Evolutionary conservation across 2,113 vertebrate species (phyloP).

Genomic region (Centropus unirufus): DNA sequence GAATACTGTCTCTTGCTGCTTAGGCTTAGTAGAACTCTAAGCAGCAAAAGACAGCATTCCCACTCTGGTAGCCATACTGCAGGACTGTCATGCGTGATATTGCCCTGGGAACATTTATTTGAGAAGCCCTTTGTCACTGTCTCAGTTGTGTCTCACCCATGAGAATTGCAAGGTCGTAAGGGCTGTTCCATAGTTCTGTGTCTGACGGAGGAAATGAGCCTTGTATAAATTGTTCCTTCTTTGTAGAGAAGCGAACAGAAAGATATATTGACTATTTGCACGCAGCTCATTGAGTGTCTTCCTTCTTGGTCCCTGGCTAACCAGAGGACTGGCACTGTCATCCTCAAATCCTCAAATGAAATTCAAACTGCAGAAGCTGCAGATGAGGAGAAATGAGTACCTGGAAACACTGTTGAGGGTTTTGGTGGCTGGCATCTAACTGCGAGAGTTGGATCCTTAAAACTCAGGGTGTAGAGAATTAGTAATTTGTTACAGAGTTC

Average conservation of each 20-base stretch:
- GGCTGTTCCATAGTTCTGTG: not conserved
- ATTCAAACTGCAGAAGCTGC: not conserved
- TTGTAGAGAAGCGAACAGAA: not conserved
- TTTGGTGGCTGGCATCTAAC: not conserved
- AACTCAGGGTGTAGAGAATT: not conserved
- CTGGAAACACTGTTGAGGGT: not conserved
- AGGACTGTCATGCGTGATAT: not conserved
- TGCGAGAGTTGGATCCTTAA: not conserved
- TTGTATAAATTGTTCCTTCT: not conserved
- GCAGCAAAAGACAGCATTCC: too few species aligned
- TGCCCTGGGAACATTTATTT: not conserved
- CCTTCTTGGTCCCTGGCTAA: not conserved
- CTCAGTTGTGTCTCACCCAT: not conserved
- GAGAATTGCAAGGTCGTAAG: not conserved
- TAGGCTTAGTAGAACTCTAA: not conserved
- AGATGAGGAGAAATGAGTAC: not conserved
- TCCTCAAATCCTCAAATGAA: not conserved
- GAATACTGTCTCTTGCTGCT: not conserved
- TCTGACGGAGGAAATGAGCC: not conserved
- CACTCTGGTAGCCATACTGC: not conserved
- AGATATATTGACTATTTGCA: not conserved
- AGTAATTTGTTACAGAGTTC: not conserved
- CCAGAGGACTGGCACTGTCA: not conserved
- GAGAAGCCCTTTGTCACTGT: not conserved
- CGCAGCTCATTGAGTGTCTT: not conserved